These are phyloP conservation scores for Orchestes rusci DNA, from an alignment of 2,888 invertebrate species.

Conservation along the genomic window DNA sequence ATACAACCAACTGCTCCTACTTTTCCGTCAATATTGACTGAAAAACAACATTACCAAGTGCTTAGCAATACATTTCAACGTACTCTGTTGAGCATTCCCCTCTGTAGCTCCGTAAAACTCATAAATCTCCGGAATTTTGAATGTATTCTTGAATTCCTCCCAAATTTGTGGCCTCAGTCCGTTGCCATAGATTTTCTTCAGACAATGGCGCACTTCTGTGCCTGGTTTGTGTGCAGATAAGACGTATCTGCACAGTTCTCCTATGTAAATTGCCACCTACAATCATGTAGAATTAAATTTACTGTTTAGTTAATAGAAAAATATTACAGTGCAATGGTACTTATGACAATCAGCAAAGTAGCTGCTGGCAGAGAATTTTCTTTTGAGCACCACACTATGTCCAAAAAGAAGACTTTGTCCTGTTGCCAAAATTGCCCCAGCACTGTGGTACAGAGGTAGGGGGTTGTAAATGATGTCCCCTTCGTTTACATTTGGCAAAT, in stretches of 20 bases:
- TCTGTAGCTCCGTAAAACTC: slow-evolving; percentile 99
- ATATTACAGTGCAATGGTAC: slow-evolving; percentile 76
- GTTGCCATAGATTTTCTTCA: slow-evolving; percentile 87
- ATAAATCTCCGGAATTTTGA: slow-evolving; percentile 55
- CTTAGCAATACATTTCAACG: neutral
- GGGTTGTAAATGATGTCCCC: slow-evolving; percentile 82
- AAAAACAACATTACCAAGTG: slow-evolving; percentile 33
- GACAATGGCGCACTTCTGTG: slow-evolving; percentile 59
- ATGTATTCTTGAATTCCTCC: slow-evolving; percentile 76
- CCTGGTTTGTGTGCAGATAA: slow-evolving; percentile 58
- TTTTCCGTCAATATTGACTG: slow-evolving; percentile 85
- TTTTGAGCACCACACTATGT: slow-evolving; percentile 69
- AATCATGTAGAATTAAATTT: slow-evolving; percentile 11
- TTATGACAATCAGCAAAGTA: slow-evolving; percentile 92
- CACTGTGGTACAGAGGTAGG: slow-evolving; percentile 90
- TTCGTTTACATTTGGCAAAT: slow-evolving; percentile 21
- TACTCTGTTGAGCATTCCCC: slow-evolving; percentile 88
- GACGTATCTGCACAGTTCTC: slow-evolving; percentile 83
- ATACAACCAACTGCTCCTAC: slow-evolving; percentile 89
- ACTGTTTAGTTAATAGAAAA: neutral
- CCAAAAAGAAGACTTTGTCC: slow-evolving; percentile 73
- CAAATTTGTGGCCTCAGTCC: slow-evolving; percentile 92
- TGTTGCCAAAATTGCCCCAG: slow-evolving; percentile 80
- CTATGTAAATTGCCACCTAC: slow-evolving; percentile 82
- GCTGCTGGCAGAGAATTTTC: slow-evolving; percentile 88